These are phyloP conservation scores for Eurystomus gularis DNA, from an alignment of 2,113 vertebrate species.

Conservation along the genomic window DNA sequence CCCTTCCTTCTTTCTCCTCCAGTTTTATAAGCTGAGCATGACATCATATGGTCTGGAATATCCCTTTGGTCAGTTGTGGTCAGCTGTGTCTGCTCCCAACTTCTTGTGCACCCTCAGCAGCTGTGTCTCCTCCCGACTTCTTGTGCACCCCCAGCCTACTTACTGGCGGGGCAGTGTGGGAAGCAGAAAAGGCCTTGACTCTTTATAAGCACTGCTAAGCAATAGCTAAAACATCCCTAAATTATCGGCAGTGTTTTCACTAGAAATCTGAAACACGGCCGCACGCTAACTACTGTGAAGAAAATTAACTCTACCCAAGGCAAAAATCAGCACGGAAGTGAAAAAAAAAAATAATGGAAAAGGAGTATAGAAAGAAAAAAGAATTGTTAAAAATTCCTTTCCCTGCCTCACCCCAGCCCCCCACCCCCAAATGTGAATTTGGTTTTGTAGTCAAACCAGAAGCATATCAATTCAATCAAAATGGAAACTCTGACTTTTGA, in stretches of 20 bases:
- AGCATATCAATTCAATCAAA: not conserved
- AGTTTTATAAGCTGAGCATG: not conserved
- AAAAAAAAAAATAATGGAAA: not conserved
- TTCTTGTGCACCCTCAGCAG: no score
- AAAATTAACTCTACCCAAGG: not conserved
- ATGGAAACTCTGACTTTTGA: not conserved
- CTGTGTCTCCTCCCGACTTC: not conserved
- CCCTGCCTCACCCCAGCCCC: no score
- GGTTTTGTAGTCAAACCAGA: not conserved
- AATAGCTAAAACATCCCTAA: not conserved
- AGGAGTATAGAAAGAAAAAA: not conserved
- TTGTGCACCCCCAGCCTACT: not conserved
- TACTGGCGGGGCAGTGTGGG: not conserved
- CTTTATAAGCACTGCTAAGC: not conserved
- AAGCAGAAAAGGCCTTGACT: not conserved
- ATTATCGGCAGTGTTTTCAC: fast-evolving
- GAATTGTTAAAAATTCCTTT: not conserved
- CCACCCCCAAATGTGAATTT: fast-evolving
- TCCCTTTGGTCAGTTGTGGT: not conserved
- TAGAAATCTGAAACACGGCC: not conserved
- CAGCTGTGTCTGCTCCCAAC: not conserved
- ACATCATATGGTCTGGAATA: not conserved
- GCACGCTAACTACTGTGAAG: not conserved
- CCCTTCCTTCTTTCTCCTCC: not conserved
- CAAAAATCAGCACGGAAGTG: not conserved